phyloP scores from a whole-genome alignment of 1,140 invertebrate genomes.

The Fragariocoptes setiger region DNA sequence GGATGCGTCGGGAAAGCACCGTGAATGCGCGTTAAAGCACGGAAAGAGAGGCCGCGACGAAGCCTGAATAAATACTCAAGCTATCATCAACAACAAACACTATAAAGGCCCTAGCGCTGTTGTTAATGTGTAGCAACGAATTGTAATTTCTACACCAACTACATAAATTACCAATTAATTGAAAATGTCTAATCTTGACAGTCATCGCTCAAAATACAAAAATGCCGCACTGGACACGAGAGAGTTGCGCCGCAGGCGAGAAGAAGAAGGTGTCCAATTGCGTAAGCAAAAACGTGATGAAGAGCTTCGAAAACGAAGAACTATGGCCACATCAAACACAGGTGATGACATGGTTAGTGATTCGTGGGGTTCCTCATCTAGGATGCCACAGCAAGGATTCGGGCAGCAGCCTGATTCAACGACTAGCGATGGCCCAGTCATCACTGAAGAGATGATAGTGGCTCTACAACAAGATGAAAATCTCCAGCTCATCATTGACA shows the following conservation, averaged over 20 bases:
- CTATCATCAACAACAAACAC: too few relatives aligned
- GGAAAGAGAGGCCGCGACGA: too few relatives aligned
- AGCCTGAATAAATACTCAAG: too few relatives aligned
- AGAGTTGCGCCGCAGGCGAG: slow-evolving; percentile 54
- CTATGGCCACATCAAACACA: slow-evolving; percentile 1
- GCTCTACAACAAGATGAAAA: slow-evolving; percentile 41
- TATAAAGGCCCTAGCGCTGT: too few relatives aligned
- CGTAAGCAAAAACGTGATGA: slow-evolving; percentile 80
- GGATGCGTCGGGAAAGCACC: too few relatives aligned
- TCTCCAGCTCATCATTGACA: neutral
- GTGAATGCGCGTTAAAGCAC: too few relatives aligned
- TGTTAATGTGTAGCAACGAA: too few relatives aligned
- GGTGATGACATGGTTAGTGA: neutral
- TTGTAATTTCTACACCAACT: too few relatives aligned
- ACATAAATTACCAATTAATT: too few relatives aligned
- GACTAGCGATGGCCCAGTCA: slow-evolving; percentile 11
- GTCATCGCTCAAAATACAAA: slow-evolving; percentile 79
- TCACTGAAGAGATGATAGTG: slow-evolving; percentile 38
- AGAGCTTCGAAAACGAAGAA: slow-evolving; percentile 20
- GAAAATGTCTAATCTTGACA: too few relatives aligned
- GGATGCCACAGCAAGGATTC: neutral
- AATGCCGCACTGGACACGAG: slow-evolving; percentile 64
- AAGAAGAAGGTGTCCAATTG: slow-evolving; percentile 82
- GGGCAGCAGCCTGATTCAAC: neutral
- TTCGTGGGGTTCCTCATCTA: neutral